phyloP scores from a whole-genome alignment of 1,140 invertebrate species.

The Drosophila mojavensis region DNA sequence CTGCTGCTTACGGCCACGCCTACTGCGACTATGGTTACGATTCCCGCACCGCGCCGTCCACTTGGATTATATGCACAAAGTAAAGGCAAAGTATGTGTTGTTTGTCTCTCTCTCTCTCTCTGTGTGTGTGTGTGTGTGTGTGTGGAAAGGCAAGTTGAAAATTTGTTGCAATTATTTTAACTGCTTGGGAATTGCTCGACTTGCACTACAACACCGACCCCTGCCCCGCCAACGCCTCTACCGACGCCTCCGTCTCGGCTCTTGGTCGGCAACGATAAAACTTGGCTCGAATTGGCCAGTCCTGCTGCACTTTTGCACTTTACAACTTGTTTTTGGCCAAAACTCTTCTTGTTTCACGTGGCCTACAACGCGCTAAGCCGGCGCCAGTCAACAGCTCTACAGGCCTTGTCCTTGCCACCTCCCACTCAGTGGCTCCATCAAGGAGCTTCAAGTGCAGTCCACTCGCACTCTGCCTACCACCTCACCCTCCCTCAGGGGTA shows the following conservation, averaged over 20 bases:
- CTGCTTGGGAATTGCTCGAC: conserved; percentile 66
- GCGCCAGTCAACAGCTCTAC: neutral
- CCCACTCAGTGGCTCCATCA: too few species aligned
- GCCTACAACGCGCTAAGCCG: conserved; percentile 15
- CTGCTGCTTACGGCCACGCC: conserved; percentile 50
- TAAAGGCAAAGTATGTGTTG: conserved; percentile 19
- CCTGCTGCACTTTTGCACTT: conserved; percentile 35
- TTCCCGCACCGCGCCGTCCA: neutral
- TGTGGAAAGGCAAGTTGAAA: conserved; percentile 77
- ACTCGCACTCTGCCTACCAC: too few species aligned
- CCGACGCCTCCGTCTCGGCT: too few species aligned
- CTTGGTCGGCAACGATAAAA: conserved; percentile 15
- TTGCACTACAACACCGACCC: neutral
- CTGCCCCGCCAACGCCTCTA: too few species aligned
- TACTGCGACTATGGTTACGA: neutral
- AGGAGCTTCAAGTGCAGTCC: too few species aligned
- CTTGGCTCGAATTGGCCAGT: conserved; percentile 25
- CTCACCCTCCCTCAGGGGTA: too few species aligned
- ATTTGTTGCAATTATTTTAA: conserved; percentile 82
- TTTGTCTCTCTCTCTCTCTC: too few species aligned
- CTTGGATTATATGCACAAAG: conserved; percentile 53
- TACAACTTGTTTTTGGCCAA: conserved; percentile 56
- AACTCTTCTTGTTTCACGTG: conserved; percentile 12
- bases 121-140: conserved; percentile 20
- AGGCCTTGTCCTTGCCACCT: too few species aligned